Evolutionary conservation across 2,888 invertebrate genomes (phyloP), one percentile per base, ranked within the genome.

Genomic region (Dynastes tityus): DNA sequence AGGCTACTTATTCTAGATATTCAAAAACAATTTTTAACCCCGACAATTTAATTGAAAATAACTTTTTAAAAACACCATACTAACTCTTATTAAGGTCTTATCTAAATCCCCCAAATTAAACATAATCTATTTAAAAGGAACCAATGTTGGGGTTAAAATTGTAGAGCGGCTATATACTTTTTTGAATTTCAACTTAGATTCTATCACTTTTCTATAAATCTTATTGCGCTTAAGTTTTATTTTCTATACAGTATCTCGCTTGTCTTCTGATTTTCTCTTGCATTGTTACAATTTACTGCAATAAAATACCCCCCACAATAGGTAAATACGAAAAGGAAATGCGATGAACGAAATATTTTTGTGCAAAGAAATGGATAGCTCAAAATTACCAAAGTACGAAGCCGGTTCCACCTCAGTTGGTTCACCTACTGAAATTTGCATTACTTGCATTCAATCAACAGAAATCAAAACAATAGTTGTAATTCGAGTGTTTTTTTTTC

Each of bases 21-120:
- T 58, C 45, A 8, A 53, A 45, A 74, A 61, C 73, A 74, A 74
- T 61, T 74, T 74, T 74, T 73, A 73, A 73, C 73, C 73, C 73
- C 58, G 73, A 73, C 73, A 37, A n/a, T 8, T 32, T 53, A 45
- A 68, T 29, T 71, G 11, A 53, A 71, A 71, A 71, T 5, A 22
- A 40, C 27, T 55, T 37, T 32, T 32, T 70, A 53, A 55, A 71
- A 32, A n/a, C 37, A 71, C 6, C 9, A 9, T 1, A 45, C 9
- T 55, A 55, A 71, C 55, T 32, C 32, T 53, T 27, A 70, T 51
- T 22, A 29, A 53, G 29, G 53, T n/a, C 53, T 16, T 53, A 16
- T n/a, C 5, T 53, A 53, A 53, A 53, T 6, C n/a, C 2, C 32
- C 13, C 13, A 11, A 27, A 27, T 29, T 8, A 70, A 70, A 51